phyloP scores from a whole-genome alignment of 2,888 invertebrate genomes.

The Oligia strigilis region DNA sequence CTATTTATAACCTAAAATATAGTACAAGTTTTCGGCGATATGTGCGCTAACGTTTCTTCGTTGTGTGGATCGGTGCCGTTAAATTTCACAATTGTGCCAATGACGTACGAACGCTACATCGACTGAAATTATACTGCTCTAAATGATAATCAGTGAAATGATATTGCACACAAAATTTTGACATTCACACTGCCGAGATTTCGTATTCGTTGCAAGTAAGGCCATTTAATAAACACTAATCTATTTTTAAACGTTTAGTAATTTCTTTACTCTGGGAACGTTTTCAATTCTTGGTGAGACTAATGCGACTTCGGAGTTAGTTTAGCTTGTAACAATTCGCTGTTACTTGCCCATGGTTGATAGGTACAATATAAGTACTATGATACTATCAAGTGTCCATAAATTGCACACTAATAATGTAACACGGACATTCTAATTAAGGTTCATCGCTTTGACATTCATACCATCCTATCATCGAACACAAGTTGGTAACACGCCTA shows the following conservation, averaged over 20 bases:
- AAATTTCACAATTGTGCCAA: slow-evolving; percentile 88
- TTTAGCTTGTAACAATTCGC: slow-evolving; percentile 86
- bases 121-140: slow-evolving; percentile 85
- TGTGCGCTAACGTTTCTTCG: slow-evolving; percentile 89
- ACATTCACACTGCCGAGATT: slow-evolving; percentile 90
- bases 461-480: slow-evolving; percentile 88
- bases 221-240: slow-evolving; percentile 91
- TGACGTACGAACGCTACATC: slow-evolving; percentile 87
- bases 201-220: slow-evolving; percentile 91
- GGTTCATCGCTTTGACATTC: slow-evolving; percentile 91
- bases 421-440: slow-evolving; percentile 90
- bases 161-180: slow-evolving; percentile 90
- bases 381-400: slow-evolving; percentile 80
- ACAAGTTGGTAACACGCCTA: slow-evolving; percentile 86
- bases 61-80: slow-evolving; percentile 89
- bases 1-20: slow-evolving; percentile 91
- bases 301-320: slow-evolving; percentile 85
- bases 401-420: slow-evolving; percentile 89
- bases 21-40: slow-evolving; percentile 91
- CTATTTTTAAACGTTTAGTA: slow-evolving; percentile 91
- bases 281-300: slow-evolving; percentile 88
- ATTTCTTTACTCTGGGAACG: slow-evolving; percentile 90
- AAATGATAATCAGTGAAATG: slow-evolving; percentile 90
- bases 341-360: slow-evolving; percentile 81
- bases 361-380: slow-evolving; percentile 72